phyloP scores from a whole-genome alignment of 2,888 invertebrate species.

The Eremobia ochroleuca region DNA sequence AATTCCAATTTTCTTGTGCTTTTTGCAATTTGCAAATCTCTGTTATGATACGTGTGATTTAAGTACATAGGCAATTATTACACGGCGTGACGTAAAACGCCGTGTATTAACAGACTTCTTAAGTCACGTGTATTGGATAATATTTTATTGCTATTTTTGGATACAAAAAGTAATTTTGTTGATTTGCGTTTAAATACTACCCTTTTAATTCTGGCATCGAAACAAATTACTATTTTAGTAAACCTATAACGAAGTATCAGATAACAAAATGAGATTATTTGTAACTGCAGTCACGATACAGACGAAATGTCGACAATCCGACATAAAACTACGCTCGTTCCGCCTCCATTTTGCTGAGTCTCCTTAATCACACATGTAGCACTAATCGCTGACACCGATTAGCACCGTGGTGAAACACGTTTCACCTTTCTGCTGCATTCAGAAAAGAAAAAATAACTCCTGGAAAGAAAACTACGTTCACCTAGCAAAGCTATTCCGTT shows the following conservation, averaged over 20 bases:
- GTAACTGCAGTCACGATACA: neutral
- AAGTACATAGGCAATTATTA: too few species aligned
- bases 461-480: neutral
- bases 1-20: neutral
- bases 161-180: too few species aligned
- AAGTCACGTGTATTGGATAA: too few species aligned
- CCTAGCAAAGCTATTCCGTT: neutral
- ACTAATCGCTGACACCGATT: slow-evolving; percentile 5
- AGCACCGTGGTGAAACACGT: neutral
- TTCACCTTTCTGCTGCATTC: neutral
- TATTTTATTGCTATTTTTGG: too few species aligned
- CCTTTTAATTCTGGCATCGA: too few species aligned
- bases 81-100: too few species aligned
- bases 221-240: too few species aligned
- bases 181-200: too few species aligned
- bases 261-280: neutral
- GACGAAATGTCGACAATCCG: neutral
- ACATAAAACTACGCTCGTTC: neutral
- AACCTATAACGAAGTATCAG: too few species aligned
- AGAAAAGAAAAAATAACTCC: neutral
- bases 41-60: too few species aligned
- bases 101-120: too few species aligned
- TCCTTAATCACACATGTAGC: neutral
- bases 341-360: neutral
- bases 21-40: neutral